Conservation (phyloP, 2,888 invertebrate genomes). For the Priapulus caudatus region DNA sequence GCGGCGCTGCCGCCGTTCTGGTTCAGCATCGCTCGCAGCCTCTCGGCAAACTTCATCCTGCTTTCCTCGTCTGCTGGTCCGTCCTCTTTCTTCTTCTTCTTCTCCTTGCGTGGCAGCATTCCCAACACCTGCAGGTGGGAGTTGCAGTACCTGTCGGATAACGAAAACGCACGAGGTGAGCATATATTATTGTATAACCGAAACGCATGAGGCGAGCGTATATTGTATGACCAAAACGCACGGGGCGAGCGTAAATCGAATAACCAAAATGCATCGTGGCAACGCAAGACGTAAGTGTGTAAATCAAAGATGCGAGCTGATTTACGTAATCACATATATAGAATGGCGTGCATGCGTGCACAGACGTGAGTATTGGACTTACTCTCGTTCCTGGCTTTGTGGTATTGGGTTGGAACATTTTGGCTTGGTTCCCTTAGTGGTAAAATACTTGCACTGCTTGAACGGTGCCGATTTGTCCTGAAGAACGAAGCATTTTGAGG, state of each 20-base stretch:
- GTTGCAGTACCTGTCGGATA: conserved; percentile 40
- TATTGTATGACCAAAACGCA: too few relatives aligned
- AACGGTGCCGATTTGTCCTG: conserved; percentile 71
- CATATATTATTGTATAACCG: not conserved
- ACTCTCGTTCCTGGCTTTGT: conserved; percentile 40
- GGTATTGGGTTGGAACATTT: conserved; percentile 42
- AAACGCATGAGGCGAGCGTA: too few relatives aligned
- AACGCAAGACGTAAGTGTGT: too few relatives aligned
- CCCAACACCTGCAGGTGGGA: conserved; percentile 42
- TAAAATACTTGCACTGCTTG: conserved; percentile 60
- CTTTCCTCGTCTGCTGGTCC: conserved; percentile 30
- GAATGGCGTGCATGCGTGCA: too few relatives aligned
- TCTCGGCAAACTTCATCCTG: conserved; percentile 42
- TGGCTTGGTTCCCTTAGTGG: conserved; percentile 39
- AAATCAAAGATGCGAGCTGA: too few relatives aligned
- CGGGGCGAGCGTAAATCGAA: too few relatives aligned
- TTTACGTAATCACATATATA: too few relatives aligned
- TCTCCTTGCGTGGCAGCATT: conserved; percentile 34
- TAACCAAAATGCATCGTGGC: too few relatives aligned
- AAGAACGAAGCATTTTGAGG: conserved; percentile 64
- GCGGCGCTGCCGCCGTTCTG: conserved; percentile 27
- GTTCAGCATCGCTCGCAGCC: conserved; percentile 37
- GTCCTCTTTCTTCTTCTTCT: conserved; percentile 26
- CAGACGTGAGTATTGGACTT: too few relatives aligned
- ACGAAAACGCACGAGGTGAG: not conserved